Base-by-base conservation (phyloP, 2,888 invertebrate species). In the Melanchra persicariae region DNA sequence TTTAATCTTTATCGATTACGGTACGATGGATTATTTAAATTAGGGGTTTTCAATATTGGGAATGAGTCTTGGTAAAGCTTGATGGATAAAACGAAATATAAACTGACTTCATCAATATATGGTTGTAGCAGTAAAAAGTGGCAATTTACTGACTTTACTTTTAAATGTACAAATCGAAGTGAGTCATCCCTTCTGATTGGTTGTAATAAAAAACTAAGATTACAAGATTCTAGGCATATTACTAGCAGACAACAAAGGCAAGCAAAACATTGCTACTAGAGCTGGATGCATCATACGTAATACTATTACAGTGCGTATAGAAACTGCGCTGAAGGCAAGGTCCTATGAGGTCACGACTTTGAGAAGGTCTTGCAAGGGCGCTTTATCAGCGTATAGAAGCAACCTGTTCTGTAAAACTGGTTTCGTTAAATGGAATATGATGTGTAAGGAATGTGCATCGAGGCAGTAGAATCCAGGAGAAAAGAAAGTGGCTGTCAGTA, bases 261-360 rank as follows among this genome's bases (percentile, higher is more conserved):
- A 61, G 34, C 22, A 57, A 74, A 79, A 55, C 74, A 74, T 26
- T 51, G 22, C 43, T 30, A 51, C 51, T 40, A 47, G 40, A 63
- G 34, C 51, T 59, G 34, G 34, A 57, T 49, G 43, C 60, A 64
- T 49, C 52, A 68, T 55, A 58, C 60, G 45, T 64, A 57, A 66
- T 65, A 65, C 62, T 66, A 73, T 72, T 73, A 52, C 70, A 70
- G 71, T 84, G 83, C 81, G 85, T 86, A 77, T 83, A 85, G 84
- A 82, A 87, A 83, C 79, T 84, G 83, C 81, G 91, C 93, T 89
- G 81, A 84, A 91, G 93, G 93, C 94, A 91, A 93, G 92, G 93
- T 91, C 90, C 91, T 88, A 84, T 86, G 91, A 91, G 95, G 93
- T 95, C 94, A 95, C 94, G 94, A 94, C 93, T 94, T 92, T 92